phyloP scores from a whole-genome alignment of 2,113 vertebrate genomes.

The Regulus satrapa region DNA sequence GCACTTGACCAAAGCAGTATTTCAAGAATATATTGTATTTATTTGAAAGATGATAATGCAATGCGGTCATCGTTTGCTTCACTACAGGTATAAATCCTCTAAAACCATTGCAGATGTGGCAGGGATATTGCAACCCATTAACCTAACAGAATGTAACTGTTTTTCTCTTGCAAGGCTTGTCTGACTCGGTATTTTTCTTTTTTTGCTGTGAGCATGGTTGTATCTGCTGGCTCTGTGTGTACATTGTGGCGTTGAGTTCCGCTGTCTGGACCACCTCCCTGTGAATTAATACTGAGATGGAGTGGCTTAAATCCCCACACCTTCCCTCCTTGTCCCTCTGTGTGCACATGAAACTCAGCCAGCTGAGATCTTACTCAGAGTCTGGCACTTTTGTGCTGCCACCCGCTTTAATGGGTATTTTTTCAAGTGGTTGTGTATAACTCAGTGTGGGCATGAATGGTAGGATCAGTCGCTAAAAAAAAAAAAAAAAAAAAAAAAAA shows the following conservation, averaged over 20 bases:
- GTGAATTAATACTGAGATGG: not conserved
- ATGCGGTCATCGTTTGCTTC: conserved; percentile 53
- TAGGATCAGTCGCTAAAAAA: not conserved
- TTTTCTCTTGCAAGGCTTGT: conserved; percentile 44
- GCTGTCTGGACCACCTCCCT: not conserved
- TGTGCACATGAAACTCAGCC: not conserved
- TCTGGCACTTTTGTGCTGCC: not conserved
- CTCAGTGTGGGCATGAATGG: not conserved
- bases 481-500: not conserved
- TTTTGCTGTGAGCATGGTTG: not conserved
- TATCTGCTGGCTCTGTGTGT: not conserved
- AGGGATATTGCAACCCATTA: conserved; percentile 63
- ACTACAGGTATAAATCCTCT: conserved; percentile 59
- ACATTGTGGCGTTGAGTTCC: not conserved
- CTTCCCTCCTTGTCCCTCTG: not conserved
- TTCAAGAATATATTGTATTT: conserved; percentile 55
- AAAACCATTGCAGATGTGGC: conserved; percentile 61
- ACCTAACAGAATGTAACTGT: conserved; percentile 49
- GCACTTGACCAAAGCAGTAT: conserved; percentile 49
- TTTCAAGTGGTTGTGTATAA: not conserved
- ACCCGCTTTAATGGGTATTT: not conserved
- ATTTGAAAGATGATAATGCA: conserved; percentile 61
- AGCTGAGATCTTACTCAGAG: not conserved
- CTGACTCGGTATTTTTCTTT: not conserved
- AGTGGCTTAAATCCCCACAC: not conserved